Conservation (phyloP, 2,888 invertebrate genomes). For the Zygogramma bicolorata region DNA sequence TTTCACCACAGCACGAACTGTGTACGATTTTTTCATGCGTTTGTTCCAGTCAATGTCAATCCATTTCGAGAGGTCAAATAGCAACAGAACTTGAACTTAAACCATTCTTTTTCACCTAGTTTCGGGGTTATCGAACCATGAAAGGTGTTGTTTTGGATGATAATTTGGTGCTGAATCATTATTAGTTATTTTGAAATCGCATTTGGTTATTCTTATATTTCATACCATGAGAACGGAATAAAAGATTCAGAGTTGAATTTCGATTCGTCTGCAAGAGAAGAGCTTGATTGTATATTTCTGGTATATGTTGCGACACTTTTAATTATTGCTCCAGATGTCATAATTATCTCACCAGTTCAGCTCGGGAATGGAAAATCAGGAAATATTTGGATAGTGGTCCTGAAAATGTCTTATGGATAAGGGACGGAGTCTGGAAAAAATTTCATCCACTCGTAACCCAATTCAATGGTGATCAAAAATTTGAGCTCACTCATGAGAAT, state of each 20-base stretch:
- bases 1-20: background rate
- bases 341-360: too few relatives aligned
- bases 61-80: background rate
- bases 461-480: too few relatives aligned
- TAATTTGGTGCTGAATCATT: slow-evolving; percentile 2
- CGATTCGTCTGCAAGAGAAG: background rate
- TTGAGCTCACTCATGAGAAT: too few relatives aligned
- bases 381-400: too few relatives aligned
- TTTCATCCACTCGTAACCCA: too few relatives aligned
- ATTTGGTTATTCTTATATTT: background rate
- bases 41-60: background rate
- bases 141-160: background rate
- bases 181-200: background rate
- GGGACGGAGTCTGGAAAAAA: too few relatives aligned
- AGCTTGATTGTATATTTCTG: too few relatives aligned
- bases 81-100: background rate
- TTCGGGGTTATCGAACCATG: slow-evolving; percentile 1
- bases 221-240: background rate
- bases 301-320: too few relatives aligned
- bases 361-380: too few relatives aligned
- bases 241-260: background rate
- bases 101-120: slow-evolving; percentile 5
- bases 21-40: background rate
- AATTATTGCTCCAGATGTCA: too few relatives aligned
- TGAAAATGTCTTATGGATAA: too few relatives aligned